Evolutionary conservation across 2,888 invertebrate species (phyloP).

Genomic region (Dryocosmus kuriphilus): DNA sequence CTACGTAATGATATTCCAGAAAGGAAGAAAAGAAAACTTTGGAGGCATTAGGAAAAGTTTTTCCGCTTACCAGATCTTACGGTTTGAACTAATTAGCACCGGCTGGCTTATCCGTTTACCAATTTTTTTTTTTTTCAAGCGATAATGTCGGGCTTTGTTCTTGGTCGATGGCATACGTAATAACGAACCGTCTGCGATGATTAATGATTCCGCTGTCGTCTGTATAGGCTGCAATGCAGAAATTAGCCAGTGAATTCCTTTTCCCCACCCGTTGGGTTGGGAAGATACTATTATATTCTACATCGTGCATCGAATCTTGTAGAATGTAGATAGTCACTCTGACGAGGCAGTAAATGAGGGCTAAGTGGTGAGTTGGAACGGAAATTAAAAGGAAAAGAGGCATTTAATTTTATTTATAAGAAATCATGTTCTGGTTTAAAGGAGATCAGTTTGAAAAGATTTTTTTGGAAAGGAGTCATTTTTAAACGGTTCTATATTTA

Average conservation of each 20-base stretch:
- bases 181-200: conserved; percentile 50
- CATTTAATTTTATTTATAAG: neutral
- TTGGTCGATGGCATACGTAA: conserved; percentile 52
- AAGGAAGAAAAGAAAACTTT: conserved; percentile 20
- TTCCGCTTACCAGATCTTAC: conserved; percentile 21
- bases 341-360: conserved; percentile 24
- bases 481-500: too few species aligned
- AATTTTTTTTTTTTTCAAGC: conserved; percentile 25
- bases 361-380: neutral
- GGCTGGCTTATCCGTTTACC: conserved; percentile 42
- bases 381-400: neutral
- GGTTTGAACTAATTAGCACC: conserved; percentile 46
- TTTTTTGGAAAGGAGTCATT: too few species aligned
- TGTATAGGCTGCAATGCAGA: conserved; percentile 43
- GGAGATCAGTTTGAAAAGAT: too few species aligned
- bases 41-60: conserved; percentile 13
- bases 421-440: neutral
- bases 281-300: conserved; percentile 11
- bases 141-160: conserved; percentile 45
- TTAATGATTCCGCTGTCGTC: conserved; percentile 47
- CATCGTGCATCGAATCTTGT: neutral
- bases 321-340: conserved; percentile 3
- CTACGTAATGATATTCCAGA: neutral
- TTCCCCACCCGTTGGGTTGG: conserved; percentile 38
- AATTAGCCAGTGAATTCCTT: conserved; percentile 47